Conservation (phyloP, 2,113 vertebrate species). For the Sinosuthora webbiana region DNA sequence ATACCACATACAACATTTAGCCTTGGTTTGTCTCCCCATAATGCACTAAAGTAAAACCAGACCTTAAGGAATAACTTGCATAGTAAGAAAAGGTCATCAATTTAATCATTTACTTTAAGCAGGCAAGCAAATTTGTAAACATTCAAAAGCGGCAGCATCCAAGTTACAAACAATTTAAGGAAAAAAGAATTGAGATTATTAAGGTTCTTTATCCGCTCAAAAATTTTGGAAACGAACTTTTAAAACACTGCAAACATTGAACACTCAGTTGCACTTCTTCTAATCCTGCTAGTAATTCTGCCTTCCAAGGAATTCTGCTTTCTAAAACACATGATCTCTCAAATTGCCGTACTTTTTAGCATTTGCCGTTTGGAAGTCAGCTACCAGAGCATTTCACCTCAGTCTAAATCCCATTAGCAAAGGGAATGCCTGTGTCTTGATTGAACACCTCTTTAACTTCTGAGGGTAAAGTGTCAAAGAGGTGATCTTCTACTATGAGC, state of each 20-base stretch:
- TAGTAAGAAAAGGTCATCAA: conserved; percentile 79
- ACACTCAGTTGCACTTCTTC: conserved; percentile 64
- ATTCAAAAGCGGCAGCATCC: conserved; percentile 83
- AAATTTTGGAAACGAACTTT: conserved; percentile 71
- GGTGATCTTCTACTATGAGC: conserved; percentile 92
- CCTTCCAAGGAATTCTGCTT: conserved; percentile 51
- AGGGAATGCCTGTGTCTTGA: conserved; percentile 86
- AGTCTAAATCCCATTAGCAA: conserved; percentile 85
- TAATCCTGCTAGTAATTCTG: conserved; percentile 57
- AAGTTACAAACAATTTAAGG: conserved; percentile 81
- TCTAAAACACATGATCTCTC: conserved; percentile 63
- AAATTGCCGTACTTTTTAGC: conserved; percentile 41
- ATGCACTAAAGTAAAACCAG: conserved; percentile 67
- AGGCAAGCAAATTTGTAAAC: conserved; percentile 84
- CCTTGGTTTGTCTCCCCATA: not conserved
- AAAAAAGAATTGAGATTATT: conserved; percentile 72
- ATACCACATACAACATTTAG: not conserved
- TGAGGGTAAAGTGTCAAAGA: conserved; percentile 90
- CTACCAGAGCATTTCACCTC: not conserved
- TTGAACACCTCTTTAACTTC: conserved; percentile 94
- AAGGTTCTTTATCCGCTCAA: conserved; percentile 67
- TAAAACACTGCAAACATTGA: conserved; percentile 76
- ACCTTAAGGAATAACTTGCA: conserved; percentile 71
- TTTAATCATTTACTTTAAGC: conserved; percentile 83
- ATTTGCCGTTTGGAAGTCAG: conserved; percentile 48